Evolutionary conservation across 2,888 invertebrate species (phyloP).

Genomic region (Rambutsinella grinnellia): DNA sequence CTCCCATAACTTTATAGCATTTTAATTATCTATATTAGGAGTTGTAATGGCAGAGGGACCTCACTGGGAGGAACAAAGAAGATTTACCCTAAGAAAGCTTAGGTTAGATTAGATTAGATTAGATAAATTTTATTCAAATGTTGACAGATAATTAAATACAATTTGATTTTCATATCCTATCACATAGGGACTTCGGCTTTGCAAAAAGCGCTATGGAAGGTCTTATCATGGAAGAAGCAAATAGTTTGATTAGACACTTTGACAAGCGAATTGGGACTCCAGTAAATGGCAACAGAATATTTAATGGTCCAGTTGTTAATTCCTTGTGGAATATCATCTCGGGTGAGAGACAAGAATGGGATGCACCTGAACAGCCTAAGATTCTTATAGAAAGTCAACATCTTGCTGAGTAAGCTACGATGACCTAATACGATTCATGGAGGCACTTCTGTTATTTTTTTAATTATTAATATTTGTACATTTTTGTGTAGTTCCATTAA

Average conservation of each 20-base stretch:
- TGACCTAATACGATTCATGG: too few species aligned
- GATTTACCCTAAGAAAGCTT: slow-evolving; percentile 34
- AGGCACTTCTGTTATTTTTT: too few species aligned
- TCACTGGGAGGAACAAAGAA: slow-evolving; percentile 40
- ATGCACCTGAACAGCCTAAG: neutral
- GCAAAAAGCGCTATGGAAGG: slow-evolving; percentile 36
- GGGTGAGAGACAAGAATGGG: slow-evolving; percentile 20
- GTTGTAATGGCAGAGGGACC: slow-evolving; percentile 35
- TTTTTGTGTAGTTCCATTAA: slow-evolving; percentile 18
- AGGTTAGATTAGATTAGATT: too few species aligned
- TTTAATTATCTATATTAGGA: slow-evolving; percentile 11
- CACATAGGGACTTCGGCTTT: slow-evolving; percentile 47
- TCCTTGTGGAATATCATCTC: slow-evolving; percentile 23
- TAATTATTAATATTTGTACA: too few species aligned
- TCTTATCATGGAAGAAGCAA: slow-evolving; percentile 36
- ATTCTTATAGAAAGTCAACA: too few species aligned
- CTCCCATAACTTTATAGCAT: neutral
- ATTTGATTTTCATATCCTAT: too few species aligned
- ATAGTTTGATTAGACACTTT: slow-evolving; percentile 4
- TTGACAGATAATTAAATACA: too few species aligned
- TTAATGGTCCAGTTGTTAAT: slow-evolving; percentile 21
- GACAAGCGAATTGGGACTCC: slow-evolving; percentile 33
- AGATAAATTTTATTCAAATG: too few species aligned
- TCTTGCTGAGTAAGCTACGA: too few species aligned
- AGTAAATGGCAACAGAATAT: slow-evolving; percentile 15